A percentile compares a stretch with the other conserved stretches of the same genome.
Conservation (phyloP, 2,797 vertebrate genomes). For the Pangasius mekongensis region DNA sequence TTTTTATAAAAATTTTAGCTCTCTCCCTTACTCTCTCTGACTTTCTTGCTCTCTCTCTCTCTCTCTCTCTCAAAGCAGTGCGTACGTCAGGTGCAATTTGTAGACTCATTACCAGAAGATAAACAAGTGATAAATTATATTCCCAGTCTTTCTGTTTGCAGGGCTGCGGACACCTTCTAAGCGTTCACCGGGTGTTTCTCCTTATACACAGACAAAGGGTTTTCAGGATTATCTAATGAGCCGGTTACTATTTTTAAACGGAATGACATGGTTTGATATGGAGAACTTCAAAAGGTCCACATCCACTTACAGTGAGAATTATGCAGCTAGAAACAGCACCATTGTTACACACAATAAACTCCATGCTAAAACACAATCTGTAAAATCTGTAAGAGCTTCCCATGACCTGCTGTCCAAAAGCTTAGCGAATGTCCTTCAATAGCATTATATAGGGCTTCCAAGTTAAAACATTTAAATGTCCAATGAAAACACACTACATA, state of each 20-base stretch:
- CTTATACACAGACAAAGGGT: conserved; percentile 62
- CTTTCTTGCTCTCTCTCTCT: conserved; percentile 57
- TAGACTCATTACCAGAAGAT: conserved; percentile 78
- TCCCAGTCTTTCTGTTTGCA: conserved; percentile 66
- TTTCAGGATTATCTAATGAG: conserved; percentile 73
- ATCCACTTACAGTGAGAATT: conserved; percentile 56
- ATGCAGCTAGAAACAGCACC: conserved; percentile 59
- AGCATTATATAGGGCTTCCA: background rate
- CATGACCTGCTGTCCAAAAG: background rate
- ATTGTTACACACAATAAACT: background rate
- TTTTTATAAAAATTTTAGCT: conserved; percentile 80
- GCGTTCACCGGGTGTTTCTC: conserved; percentile 68
- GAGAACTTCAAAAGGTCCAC: conserved; percentile 64
- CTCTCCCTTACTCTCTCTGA: conserved; percentile 59
- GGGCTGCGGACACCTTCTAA: conserved; percentile 67
- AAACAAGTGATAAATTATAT: conserved; percentile 72
- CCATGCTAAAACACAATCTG: background rate
- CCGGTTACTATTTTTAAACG: conserved; percentile 65
- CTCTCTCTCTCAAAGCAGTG: conserved; percentile 64
- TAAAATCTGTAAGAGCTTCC: background rate
- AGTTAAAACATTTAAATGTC: background rate
- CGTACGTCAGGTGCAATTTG: conserved; percentile 74
- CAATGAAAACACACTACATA: background rate
- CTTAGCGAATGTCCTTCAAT: background rate
- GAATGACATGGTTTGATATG: conserved; percentile 51